A percentile compares a stretch with the other conserved stretches of the same genome.
These are phyloP conservation scores for Limonius californicus DNA, from an alignment of 1,140 invertebrate genomes.

Conservation along the genomic window DNA sequence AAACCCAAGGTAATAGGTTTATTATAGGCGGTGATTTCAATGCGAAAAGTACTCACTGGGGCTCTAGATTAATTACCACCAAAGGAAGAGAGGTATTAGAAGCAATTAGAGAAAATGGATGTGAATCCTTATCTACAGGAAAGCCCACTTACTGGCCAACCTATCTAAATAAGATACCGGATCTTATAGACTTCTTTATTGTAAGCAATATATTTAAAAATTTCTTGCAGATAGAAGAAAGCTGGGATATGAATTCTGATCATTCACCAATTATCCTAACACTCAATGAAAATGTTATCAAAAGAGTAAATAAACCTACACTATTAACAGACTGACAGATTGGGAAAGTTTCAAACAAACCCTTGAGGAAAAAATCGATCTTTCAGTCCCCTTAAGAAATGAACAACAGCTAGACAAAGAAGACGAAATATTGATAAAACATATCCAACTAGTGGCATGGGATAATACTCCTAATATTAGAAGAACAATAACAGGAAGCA, in stretches of 20 bases:
- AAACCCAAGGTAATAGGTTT: too few species aligned
- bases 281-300: conserved; percentile 10
- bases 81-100: too few species aligned
- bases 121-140: too few species aligned
- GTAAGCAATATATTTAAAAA: conserved; percentile 11
- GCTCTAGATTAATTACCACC: too few species aligned
- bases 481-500: too few species aligned
- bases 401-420: conserved; percentile 15
- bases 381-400: not conserved
- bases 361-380: conserved; percentile 8
- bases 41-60: too few species aligned
- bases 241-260: conserved; percentile 30
- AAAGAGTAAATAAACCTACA: not conserved
- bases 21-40: too few species aligned
- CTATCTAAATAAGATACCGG: conserved; percentile 39
- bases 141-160: too few species aligned
- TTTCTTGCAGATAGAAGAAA: conserved; percentile 21
- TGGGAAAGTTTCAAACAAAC: conserved; percentile 9
- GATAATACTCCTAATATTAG: too few species aligned
- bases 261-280: conserved; percentile 31
- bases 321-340: conserved; percentile 14
- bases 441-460: too few species aligned
- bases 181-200: conserved; percentile 41
- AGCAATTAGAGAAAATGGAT: too few species aligned
- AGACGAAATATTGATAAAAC: too few species aligned